These are phyloP conservation scores for Aurelia aurita DNA, from an alignment of 30 jellyfish, hydroid and myxozoan species.

Conservation along the genomic window DNA sequence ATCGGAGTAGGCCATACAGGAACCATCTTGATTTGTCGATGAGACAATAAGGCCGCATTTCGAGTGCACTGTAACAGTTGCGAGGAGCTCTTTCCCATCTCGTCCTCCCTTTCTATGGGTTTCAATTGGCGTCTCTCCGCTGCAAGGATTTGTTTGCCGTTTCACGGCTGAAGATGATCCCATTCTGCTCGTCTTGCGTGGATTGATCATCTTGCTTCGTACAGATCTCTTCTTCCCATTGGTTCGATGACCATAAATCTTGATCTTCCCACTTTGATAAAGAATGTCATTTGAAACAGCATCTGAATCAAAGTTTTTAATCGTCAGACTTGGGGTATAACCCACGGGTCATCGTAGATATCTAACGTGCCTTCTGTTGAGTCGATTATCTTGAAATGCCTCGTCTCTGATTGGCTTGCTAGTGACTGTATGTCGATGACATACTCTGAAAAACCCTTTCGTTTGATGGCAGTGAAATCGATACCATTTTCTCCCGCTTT, in stretches of 20 bases:
- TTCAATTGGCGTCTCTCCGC: constrained; percentile 10
- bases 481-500: constrained; percentile 11
- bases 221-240: constrained; percentile 3
- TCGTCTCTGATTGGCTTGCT: neutral
- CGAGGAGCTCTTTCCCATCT: constrained; percentile 28
- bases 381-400: constrained; percentile 37
- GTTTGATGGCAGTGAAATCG: constrained; percentile 23
- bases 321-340: neutral
- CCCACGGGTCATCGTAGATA: constrained; percentile 7
- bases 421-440: neutral
- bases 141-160: neutral
- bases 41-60: constrained; percentile 10
- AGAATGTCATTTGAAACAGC: constrained; percentile 29
- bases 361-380: constrained; percentile 11
- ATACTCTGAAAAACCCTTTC: constrained; percentile 11
- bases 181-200: neutral
- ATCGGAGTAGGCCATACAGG: neutral
- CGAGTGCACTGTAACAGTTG: constrained; percentile 22
- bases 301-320: neutral
- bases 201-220: neutral
- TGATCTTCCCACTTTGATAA: constrained; percentile 16
- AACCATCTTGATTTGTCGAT: neutral
- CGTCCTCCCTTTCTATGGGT: constrained; percentile 21
- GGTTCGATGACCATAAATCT: constrained; percentile 17
- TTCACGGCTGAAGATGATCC: neutral